Evolutionary conservation across 30 jellyfish, hydroid and myxozoan species (phyloP).

Genomic region (Chrysaora quinquecirrha): DNA sequence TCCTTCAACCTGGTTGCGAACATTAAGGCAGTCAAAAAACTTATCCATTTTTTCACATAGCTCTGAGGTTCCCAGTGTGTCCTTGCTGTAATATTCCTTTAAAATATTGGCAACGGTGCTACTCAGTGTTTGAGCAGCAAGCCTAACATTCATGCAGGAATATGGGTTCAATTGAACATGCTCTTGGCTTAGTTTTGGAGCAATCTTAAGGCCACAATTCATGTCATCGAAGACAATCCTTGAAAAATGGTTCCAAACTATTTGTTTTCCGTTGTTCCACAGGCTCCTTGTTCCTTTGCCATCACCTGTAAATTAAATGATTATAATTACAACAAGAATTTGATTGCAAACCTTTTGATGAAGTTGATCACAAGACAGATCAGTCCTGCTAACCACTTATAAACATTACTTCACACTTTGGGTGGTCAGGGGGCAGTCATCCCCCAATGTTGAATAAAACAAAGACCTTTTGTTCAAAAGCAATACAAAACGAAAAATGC

Average conservation of each 20-base stretch:
- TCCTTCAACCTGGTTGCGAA: conserved; percentile 47
- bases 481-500: too few species aligned
- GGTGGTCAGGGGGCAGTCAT: too few species aligned
- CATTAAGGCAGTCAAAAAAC: too few species aligned
- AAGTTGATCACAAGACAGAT: too few species aligned
- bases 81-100: conserved; percentile 9
- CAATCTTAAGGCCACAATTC: conserved; percentile 15
- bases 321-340: too few species aligned
- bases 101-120: conserved; percentile 14
- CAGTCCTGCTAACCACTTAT: too few species aligned
- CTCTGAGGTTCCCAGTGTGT: conserved; percentile 45
- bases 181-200: conserved; percentile 25
- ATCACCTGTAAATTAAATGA: too few species aligned
- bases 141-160: conserved; percentile 59
- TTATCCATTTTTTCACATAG: conserved; percentile 48
- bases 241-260: conserved; percentile 25
- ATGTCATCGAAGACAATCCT: conserved; percentile 37
- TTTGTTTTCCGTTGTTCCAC: conserved; percentile 55
- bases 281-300: too few species aligned
- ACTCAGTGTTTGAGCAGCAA: conserved; percentile 53
- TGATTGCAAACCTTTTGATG: too few species aligned
- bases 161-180: conserved; percentile 39
- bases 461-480: too few species aligned
- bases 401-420: too few species aligned
- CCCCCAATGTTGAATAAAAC: too few species aligned